A percentile compares a stretch with the other conserved stretches of the same genome.
Conservation (phyloP, 37 sponge, comb jelly and placozoan genomes). For the Trichoplax adhaerens region DNA sequence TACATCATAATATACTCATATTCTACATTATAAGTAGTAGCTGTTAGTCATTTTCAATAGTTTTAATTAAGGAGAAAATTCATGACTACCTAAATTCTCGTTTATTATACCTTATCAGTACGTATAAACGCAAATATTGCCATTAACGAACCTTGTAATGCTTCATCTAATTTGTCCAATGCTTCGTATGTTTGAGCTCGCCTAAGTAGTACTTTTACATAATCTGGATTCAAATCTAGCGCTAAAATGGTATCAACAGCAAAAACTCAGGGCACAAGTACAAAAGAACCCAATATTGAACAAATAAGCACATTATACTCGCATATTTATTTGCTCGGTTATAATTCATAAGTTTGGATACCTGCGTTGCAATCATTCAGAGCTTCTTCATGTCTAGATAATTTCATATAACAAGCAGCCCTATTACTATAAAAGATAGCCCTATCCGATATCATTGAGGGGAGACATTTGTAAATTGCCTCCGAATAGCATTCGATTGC, state of each 20-base stretch:
- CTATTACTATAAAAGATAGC: constrained; percentile 62
- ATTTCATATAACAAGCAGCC: constrained; percentile 60
- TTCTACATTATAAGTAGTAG: too few species aligned
- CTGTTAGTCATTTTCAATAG: too few species aligned
- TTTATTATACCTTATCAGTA: background rate
- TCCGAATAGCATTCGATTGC: constrained; percentile 40
- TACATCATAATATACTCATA: too few species aligned
- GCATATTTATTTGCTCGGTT: too few species aligned
- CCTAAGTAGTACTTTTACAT: constrained; percentile 64
- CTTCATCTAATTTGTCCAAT: constrained; percentile 72
- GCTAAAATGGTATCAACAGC: constrained; percentile 1
- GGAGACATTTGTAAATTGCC: constrained; percentile 38
- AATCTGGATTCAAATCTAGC: constrained; percentile 45
- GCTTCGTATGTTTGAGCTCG: constrained; percentile 61
- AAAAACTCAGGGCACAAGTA: too few species aligned
- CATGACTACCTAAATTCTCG: background rate
- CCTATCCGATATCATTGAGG: constrained; percentile 18
- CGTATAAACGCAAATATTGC: background rate
- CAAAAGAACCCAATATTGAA: too few species aligned
- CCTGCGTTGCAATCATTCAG: constrained; percentile 10
- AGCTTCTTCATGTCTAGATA: constrained; percentile 18
- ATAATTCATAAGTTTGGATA: too few species aligned
- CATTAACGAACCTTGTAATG: constrained; percentile 43
- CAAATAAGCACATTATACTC: too few species aligned
- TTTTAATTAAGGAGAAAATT: background rate